Evolutionary conservation across 1,140 invertebrate species (phyloP).

Genomic region (Atta texana): DNA sequence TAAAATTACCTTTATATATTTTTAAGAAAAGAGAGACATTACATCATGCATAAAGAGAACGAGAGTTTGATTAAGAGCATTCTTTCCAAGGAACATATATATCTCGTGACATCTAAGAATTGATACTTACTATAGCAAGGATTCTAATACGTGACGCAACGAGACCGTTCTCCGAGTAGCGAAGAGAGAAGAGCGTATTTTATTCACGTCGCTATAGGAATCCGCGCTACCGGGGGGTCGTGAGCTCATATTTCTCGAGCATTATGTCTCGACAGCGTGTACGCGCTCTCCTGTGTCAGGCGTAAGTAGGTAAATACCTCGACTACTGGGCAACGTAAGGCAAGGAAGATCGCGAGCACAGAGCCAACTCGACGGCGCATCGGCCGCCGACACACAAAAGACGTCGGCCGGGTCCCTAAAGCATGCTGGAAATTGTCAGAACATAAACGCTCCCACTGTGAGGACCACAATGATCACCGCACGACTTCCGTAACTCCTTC

Average conservation of each 20-base stretch:
- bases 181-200: conserved; percentile 61
- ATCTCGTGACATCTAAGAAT: conserved; percentile 30
- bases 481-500: conserved; percentile 74
- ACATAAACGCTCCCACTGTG: conserved; percentile 75
- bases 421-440: conserved; percentile 49
- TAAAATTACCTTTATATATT: neutral
- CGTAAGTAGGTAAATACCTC: conserved; percentile 73
- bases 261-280: conserved; percentile 77
- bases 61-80: conserved; percentile 5
- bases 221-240: conserved; percentile 78
- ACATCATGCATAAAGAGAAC: neutral
- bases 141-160: conserved; percentile 56
- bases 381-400: conserved; percentile 65
- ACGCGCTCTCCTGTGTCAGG: conserved; percentile 71
- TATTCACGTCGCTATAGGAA: conserved; percentile 80
- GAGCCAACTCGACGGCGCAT: conserved; percentile 31
- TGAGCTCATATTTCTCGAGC: conserved; percentile 82
- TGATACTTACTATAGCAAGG: conserved; percentile 26
- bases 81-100: neutral
- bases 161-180: conserved; percentile 35
- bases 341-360: conserved; percentile 28
- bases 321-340: conserved; percentile 60
- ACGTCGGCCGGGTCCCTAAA: conserved; percentile 36
- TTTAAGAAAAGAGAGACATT: neutral
- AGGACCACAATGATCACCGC: conserved; percentile 71